Evolutionary conservation across 2,797 vertebrate genomes (phyloP).

Genomic region (Hyperoplus lanceolatus): DNA sequence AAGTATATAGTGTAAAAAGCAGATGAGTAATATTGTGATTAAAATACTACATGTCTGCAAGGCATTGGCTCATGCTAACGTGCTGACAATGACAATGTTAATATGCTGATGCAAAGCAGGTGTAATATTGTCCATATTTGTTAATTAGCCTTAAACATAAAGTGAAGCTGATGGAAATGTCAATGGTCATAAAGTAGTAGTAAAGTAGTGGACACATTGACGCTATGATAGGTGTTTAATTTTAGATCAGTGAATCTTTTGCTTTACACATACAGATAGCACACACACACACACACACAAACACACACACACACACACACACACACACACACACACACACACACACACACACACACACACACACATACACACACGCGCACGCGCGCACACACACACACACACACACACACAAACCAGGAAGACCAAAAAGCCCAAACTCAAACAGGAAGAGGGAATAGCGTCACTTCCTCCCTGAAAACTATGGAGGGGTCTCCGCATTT

Average conservation of each 20-base stretch:
- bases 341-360: background rate
- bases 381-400: background rate
- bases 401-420: slow-evolving; percentile 30
- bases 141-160: no score
- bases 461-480: slow-evolving; percentile 66
- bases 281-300: no score
- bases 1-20: background rate
- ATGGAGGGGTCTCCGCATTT: slow-evolving; percentile 8
- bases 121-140: no score
- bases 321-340: background rate
- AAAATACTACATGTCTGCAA: background rate
- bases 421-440: slow-evolving; percentile 30
- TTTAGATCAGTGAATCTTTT: background rate
- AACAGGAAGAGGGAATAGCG: slow-evolving; percentile 72
- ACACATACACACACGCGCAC: background rate
- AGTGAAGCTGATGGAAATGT: background rate
- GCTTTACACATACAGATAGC: no score
- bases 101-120: background rate
- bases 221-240: background rate
- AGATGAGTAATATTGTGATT: background rate
- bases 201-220: no score
- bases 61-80: background rate
- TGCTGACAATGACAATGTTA: background rate
- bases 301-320: background rate
- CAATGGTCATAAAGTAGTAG: background rate